Evolutionary conservation across 2,888 invertebrate species (phyloP), one percentile per base, ranked within the genome.

Genomic region (Xiphydria camelus): DNA sequence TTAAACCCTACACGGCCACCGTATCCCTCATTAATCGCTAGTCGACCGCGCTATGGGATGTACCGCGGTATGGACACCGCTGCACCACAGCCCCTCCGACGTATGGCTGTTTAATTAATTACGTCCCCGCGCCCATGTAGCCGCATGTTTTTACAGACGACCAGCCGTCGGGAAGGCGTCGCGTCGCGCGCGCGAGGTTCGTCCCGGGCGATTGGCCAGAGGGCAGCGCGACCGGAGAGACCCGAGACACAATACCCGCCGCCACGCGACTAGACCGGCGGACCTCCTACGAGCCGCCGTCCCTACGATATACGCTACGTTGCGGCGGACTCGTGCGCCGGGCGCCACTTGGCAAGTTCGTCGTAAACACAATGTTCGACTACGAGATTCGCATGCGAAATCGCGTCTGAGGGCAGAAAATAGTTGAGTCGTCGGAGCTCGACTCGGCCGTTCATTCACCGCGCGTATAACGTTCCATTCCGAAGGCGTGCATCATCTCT

Each of bases 91-190:
- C n/a, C n/a, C n/a, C n/a, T n/a, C 52, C 60, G 43, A 49, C 53
- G 58, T 49, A 57, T 55, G 63, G 54, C 57, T 55, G 39, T 39
- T 68, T 65, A 67, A 68, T 68, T 68, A 67, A 63, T 62, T 59
- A 59, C 52, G 59, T 53, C 54, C 50, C 43, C 3, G 26, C 20
- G 32, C 54, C 42, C 41, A 45, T n/a, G n/a, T n/a, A n/a, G n/a
- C 25, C 31, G 15, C 49, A 10, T 49, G 48, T 64, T 64, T 63
- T 64, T 58, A 53, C 52, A 52, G 57, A 61, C 62, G 44, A 48
- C 47, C 41, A 25, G 51, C 54, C 54, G 57, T 62, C 57, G 53
- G 59, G 59, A 63, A 59, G 61, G 59, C 61, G 61, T 57, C 62
- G 57, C 25, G 34, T 43, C 9, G 7, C 17, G 38, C 23, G n/a